Evolutionary conservation across 2,888 invertebrate species (phyloP), one percentile per base, ranked within the genome.

Genomic region (Isoperla grammatica): DNA sequence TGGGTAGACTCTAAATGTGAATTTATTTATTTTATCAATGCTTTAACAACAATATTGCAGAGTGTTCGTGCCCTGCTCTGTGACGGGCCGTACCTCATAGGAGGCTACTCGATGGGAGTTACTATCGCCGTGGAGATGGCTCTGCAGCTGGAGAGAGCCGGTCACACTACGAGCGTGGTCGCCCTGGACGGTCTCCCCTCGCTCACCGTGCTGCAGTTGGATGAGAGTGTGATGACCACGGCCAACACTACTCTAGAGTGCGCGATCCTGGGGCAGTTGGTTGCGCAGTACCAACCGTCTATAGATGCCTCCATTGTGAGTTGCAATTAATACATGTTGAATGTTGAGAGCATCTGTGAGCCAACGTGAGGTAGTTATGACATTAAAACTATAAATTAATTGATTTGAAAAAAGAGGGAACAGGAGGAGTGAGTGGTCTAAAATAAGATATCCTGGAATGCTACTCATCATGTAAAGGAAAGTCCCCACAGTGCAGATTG

Each of bases 51-150:
- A n/a, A n/a, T n/a, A n/a, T 69, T 67, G n/a, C 67, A 80, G 72
- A 82, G 88, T 74, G 83, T 96, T 69, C 86, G 85, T 71, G 79
- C 80, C 55, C 77, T 88, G 50, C 93, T 93, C 76, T 82, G 85
- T 8, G 75, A 78, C 60, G 91, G 94, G 64, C 95, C 96, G 2
- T 96, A 93, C 79, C 83, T 86, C 55, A 78, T 98, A 65, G 84
- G 90, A 45, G 98, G 97, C 1, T 98, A 99, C 77, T 98, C 97
- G 0, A 97, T 92, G 75, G 98, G 98, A 63, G 91, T 94, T 46
- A 86, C 89, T 67, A 88, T 98, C 29, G 95, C 94, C 17, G 92
- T 95, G 73, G 96, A 97, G 78, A 95, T 98, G 86, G 91, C 91
- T 23, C 76, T 88, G 37, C 88, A 90, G 72, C 77, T 97, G 57